Base-by-base conservation (phyloP, 2,797 vertebrate genomes). In the Todus mexicanus region DNA sequence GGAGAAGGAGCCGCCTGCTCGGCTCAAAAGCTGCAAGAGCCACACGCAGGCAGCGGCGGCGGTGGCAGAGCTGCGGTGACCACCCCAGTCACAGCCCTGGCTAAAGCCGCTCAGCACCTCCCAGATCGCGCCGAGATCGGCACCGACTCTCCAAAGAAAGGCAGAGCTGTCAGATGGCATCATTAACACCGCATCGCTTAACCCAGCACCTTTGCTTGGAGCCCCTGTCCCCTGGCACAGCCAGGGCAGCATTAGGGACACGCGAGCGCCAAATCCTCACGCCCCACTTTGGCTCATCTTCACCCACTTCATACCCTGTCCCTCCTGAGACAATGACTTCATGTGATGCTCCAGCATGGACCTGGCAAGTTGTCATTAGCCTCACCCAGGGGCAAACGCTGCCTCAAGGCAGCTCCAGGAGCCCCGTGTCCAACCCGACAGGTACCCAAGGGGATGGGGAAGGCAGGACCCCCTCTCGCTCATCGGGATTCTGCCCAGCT, bases 301-400 rank as follows among this genome's bases (percentile, higher is more conserved):
- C 53, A 40, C 60, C 23, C 53, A 5, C 9, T 26, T 38, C 1
- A 5, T 33, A 19, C 38, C 64, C 64, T 7, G 17, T 27, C 60
- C 23, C 23, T 56, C 43, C 56, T 0, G 10, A 48, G 40, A 45
- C 42, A 8, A 20, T 5, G 40, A 40, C 21, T 29, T 20, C 6
- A 9, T 0, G 37, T 40, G 6, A 13, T 3, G 18, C 42, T 15
- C n/a, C 3, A 31, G 19, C 0, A 2, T 3, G 18, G 14, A 29
- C 6, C 27, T 31, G 37, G 35, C 47, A 72, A 40, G 66, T 19
- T 31, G 51, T 29, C 51, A 11, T 27, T 7, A 23, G n/a, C 33
- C 10, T 25, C 56, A 3, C 12, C 0, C 18, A 13, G 43, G 37
- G 38, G 4, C 15, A 27, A 31, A 26, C 0, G 7, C 10, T 9